A percentile compares a stretch with the other conserved stretches of the same genome.
Evolutionary conservation across 2,797 vertebrate genomes (phyloP).

Genomic region (Microcaecilia unicolor): DNA sequence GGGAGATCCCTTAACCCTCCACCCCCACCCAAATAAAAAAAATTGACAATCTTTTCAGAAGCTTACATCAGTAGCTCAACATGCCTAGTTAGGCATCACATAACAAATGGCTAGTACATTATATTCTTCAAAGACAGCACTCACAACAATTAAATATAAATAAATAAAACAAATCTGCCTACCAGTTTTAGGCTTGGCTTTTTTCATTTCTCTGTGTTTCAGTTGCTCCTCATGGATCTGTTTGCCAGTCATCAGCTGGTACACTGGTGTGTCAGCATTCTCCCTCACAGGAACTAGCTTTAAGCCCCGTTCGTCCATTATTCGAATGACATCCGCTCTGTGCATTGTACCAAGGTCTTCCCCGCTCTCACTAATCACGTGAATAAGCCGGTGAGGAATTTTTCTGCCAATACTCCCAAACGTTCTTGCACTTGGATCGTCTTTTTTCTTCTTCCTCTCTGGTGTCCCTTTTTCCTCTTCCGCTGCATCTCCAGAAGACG

Average conservation of each 20-base stretch:
- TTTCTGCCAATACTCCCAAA: constrained; percentile 66
- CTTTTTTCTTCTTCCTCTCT: constrained; percentile 17
- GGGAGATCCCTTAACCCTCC: no score
- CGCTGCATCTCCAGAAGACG: constrained; percentile 26
- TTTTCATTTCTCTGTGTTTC: constrained; percentile 59
- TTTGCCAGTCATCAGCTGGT: constrained; percentile 76
- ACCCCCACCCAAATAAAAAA: no score
- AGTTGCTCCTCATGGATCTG: constrained; percentile 80
- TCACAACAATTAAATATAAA: no score
- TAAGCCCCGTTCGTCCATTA: constrained; percentile 67
- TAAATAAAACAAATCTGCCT: no score
- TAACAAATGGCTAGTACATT: no score
- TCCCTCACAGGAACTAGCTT: constrained; percentile 64
- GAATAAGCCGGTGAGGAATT: constrained; percentile 64
- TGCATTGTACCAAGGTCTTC: constrained; percentile 73
- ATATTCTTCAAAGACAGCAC: no score
- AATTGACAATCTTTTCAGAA: no score
- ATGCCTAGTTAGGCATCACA: no score
- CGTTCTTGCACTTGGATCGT: constrained; percentile 10
- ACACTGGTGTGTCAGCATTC: constrained; percentile 64
- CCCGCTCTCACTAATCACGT: constrained; percentile 62
- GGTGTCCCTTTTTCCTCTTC: not conserved
- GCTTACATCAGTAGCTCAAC: no score
- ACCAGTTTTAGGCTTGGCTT: constrained; percentile 55
- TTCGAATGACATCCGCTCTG: constrained; percentile 58